These are phyloP conservation scores for cat (Felis catus) DNA, from an alignment of 2,113 vertebrate species.

Conservation along the genomic window F.catus_Fca126_mat1.0 CM031420.1:94900001-94900500, in stretches of 20 bases:
- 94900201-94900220: not conserved
- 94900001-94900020: not conserved
- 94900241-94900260: slow-evolving; percentile 48
- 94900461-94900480: not conserved
- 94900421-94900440: not conserved
- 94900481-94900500: not conserved
- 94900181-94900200: not conserved
- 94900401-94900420: not conserved
- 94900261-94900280: not conserved
- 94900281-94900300: not conserved
- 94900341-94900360: not conserved
- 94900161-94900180: not conserved
- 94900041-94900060: not conserved
- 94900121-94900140: not conserved
- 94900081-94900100: not conserved
- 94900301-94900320: not conserved
- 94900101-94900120: not conserved
- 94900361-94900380: not conserved
- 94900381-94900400: not conserved
- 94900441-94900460: not conserved
- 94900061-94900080: not conserved
- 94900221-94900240: slow-evolving; percentile 61
- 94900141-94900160: not conserved
- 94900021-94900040: not conserved
- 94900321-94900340: not conserved